phyloP scores from a whole-genome alignment of 2,888 invertebrate genomes.

The Pandemis heparana region DNA sequence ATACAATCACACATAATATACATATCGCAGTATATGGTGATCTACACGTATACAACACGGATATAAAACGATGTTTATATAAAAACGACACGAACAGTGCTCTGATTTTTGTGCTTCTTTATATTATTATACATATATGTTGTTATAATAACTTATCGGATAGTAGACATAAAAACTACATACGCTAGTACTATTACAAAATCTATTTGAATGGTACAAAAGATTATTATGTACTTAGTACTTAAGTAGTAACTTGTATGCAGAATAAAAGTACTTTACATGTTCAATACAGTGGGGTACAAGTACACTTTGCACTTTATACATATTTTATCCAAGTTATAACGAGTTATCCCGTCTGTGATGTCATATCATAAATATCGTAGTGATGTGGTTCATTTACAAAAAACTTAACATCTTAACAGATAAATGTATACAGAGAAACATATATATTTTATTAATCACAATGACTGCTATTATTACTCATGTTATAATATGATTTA shows the following conservation, averaged over 20 bases:
- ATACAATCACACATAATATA: conserved; percentile 61
- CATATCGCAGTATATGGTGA: conserved; percentile 52
- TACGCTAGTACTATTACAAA: conserved; percentile 67
- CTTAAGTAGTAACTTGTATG: conserved; percentile 38
- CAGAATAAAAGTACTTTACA: conserved; percentile 37
- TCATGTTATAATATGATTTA: not conserved
- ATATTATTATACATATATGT: conserved; percentile 49
- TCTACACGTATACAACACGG: conserved; percentile 72
- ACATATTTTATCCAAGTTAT: conserved; percentile 23
- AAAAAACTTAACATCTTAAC: not conserved
- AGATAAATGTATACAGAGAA: not conserved
- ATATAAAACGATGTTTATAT: conserved; percentile 60
- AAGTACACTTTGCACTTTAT: conserved; percentile 45
- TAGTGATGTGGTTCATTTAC: not conserved
- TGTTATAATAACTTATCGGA: conserved; percentile 43
- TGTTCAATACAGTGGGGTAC: conserved; percentile 44
- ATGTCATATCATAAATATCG: not conserved
- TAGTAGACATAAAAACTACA: conserved; percentile 60
- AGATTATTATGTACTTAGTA: conserved; percentile 54
- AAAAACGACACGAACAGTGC: conserved; percentile 69
- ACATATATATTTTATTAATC: not conserved
- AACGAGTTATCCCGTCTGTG: conserved; percentile 9
- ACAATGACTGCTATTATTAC: not conserved
- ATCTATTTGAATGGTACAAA: conserved; percentile 73
- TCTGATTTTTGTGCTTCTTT: conserved; percentile 75